Conservation (phyloP, 37 sponge, comb jelly and placozoan genomes). For the Corticium candelabrum region DNA sequence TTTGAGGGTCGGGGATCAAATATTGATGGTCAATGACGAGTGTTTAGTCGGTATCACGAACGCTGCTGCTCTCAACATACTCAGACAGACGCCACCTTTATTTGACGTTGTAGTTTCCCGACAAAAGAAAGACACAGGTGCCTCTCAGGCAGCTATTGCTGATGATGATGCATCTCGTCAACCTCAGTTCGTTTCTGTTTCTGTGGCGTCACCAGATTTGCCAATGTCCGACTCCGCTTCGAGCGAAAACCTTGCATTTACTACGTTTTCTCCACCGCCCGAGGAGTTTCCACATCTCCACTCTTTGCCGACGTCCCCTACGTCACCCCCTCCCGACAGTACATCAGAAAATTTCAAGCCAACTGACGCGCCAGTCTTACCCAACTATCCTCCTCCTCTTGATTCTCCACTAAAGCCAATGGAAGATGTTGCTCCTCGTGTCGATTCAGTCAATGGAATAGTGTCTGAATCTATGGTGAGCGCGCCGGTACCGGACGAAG, state of each 20-base stretch:
- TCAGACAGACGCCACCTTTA: slow-evolving; percentile 19
- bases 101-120: slow-evolving; percentile 47
- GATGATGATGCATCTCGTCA: neutral
- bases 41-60: slow-evolving; percentile 25
- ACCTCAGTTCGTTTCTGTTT: neutral
- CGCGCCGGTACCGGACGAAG: neutral
- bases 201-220: neutral
- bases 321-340: neutral
- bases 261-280: neutral
- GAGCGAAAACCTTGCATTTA: no score
- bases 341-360: neutral
- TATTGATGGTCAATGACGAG: slow-evolving; percentile 19
- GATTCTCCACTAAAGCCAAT: neutral
- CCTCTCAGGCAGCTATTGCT: neutral
- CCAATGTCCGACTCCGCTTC: no score
- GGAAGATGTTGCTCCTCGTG: neutral
- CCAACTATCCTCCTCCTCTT: neutral
- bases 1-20: slow-evolving; percentile 25
- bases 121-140: slow-evolving; percentile 6
- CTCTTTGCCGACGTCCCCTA: neutral
- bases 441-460: neutral
- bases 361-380: neutral
- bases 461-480: no score
- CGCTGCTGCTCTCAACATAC: slow-evolving; percentile 14
- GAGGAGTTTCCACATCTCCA: neutral